Conservation (phyloP, 2,888 invertebrate species). For the Adineta ricciae region DNA sequence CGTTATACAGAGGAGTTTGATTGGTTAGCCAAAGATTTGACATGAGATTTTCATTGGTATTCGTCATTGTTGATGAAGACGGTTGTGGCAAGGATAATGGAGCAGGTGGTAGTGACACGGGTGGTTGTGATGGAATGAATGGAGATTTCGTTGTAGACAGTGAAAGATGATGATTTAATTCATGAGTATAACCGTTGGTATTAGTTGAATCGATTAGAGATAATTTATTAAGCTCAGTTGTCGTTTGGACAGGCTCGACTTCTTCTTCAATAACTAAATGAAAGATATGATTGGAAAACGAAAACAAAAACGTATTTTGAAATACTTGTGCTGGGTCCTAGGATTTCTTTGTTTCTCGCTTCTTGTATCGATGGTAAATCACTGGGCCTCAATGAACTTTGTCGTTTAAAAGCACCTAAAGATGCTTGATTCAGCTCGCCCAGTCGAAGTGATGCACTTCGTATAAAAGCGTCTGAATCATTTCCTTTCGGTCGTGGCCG, state of each 20-base stretch:
- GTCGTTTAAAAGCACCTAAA: slow-evolving; percentile 24
- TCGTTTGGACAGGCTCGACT: not conserved
- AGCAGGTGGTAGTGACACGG: not conserved
- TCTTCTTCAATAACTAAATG: not conserved
- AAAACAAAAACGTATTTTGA: not conserved
- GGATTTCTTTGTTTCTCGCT: not conserved
- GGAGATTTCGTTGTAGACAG: not conserved
- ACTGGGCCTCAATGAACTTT: slow-evolving; percentile 19
- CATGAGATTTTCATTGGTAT: not conserved
- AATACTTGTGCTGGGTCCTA: not conserved
- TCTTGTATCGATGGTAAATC: slow-evolving; percentile 31
- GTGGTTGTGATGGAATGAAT: not conserved
- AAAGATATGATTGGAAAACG: not conserved
- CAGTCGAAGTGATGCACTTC: slow-evolving; percentile 21
- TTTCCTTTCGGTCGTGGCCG: slow-evolving; percentile 25
- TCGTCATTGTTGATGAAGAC: not conserved
- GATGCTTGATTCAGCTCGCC: not conserved
- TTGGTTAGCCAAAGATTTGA: not conserved
- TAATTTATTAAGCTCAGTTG: not conserved
- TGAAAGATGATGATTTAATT: not conserved
- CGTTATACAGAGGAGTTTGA: not conserved
- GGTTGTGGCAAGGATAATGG: not conserved
- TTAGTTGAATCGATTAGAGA: not conserved
- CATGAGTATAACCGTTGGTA: not conserved
- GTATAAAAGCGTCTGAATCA: not conserved